These are phyloP conservation scores for Scomber japonicus DNA, from an alignment of 2,113 vertebrate genomes.

Conservation along the genomic window DNA sequence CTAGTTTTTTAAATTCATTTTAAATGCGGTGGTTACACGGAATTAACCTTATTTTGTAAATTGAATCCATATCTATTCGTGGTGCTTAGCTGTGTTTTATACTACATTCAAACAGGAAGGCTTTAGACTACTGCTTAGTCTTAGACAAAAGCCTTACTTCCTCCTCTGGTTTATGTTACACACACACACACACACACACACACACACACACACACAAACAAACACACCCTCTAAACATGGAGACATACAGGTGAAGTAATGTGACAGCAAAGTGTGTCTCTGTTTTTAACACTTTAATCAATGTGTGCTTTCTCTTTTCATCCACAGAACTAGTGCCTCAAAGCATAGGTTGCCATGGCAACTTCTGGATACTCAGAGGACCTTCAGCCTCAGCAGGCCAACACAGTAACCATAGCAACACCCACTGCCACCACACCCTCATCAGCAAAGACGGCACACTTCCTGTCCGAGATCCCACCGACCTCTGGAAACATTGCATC, in stretches of 20 bases:
- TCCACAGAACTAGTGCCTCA: slow-evolving; percentile 60
- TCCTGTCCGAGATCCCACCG: slow-evolving; percentile 85
- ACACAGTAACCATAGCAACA: slow-evolving; percentile 82
- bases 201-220: slow-evolving; percentile 2
- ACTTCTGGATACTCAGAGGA: slow-evolving; percentile 91
- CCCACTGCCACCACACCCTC: slow-evolving; percentile 75
- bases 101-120: slow-evolving; percentile 57
- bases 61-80: not conserved
- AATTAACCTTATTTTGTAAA: not conserved
- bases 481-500: slow-evolving; percentile 68
- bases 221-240: not conserved
- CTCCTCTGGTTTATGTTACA: slow-evolving; percentile 47
- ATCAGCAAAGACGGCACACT: slow-evolving; percentile 80
- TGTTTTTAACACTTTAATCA: slow-evolving; percentile 30
- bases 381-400: slow-evolving; percentile 88
- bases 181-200: not conserved
- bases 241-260: not conserved
- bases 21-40: not conserved
- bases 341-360: slow-evolving; percentile 87
- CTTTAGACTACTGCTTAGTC: slow-evolving; percentile 32
- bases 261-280: slow-evolving; percentile 4
- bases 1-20: not conserved
- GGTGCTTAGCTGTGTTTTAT: not conserved
- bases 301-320: slow-evolving; percentile 45
- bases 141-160: slow-evolving; percentile 70